phyloP scores from a whole-genome alignment of 2,113 vertebrate genomes.

The Dolichallabes microphthalmus region DNA sequence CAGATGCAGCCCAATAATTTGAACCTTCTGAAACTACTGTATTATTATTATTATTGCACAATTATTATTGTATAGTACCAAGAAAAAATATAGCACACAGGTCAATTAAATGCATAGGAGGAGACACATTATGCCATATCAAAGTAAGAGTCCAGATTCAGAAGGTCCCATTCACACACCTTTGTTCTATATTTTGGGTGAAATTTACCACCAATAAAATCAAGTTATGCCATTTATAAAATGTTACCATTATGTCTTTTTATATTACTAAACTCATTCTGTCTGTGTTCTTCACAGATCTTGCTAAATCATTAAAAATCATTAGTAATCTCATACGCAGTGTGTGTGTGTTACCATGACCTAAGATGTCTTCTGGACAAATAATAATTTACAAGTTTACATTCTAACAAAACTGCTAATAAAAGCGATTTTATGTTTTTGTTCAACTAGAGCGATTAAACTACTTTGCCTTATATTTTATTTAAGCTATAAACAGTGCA shows the following conservation, averaged over 20 bases:
- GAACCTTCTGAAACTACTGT: too few species aligned
- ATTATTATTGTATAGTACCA: too few species aligned
- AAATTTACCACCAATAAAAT: background rate
- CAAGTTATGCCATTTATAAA: background rate
- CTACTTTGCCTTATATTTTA: background rate
- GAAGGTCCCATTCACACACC: too few species aligned
- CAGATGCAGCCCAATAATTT: too few species aligned
- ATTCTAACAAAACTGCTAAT: background rate
- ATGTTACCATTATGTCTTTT: background rate
- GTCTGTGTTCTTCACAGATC: background rate
- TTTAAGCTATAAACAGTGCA: background rate
- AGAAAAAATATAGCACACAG: too few species aligned
- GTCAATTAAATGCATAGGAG: too few species aligned
- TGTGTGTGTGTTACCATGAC: background rate
- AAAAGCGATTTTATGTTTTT: background rate
- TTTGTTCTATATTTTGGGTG: too few species aligned
- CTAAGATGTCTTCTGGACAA: background rate
- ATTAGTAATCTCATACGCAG: background rate
- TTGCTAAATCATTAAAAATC: background rate
- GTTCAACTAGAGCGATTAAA: background rate
- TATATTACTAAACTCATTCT: background rate
- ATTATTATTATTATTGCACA: too few species aligned
- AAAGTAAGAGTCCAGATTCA: too few species aligned
- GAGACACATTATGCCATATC: too few species aligned
- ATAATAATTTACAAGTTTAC: background rate